Conservation (phyloP, 1,140 invertebrate genomes). For the Drosophila triauraria region DNA sequence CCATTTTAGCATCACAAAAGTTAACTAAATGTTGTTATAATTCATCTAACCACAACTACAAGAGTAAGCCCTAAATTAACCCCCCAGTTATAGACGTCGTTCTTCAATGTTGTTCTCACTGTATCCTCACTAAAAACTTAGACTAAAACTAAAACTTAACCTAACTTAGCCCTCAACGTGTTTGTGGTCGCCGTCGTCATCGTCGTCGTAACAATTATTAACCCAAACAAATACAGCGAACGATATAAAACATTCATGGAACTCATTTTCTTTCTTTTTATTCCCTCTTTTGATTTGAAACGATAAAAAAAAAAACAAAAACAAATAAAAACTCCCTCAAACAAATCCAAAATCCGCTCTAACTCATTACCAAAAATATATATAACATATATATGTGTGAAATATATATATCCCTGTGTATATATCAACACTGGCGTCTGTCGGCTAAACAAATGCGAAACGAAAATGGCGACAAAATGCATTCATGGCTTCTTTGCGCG, state of each 20-base stretch:
- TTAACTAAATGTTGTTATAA: constrained; percentile 61
- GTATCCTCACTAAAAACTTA: constrained; percentile 29
- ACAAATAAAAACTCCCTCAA: constrained; percentile 56
- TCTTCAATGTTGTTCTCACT: constrained; percentile 54
- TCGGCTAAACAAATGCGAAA: constrained; percentile 78
- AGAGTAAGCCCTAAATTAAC: constrained; percentile 30
- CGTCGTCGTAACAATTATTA: constrained; percentile 49
- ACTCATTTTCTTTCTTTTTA: constrained; percentile 76
- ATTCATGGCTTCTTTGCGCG: constrained; percentile 80
- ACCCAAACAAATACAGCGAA: constrained; percentile 38
- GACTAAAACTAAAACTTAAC: constrained; percentile 35
- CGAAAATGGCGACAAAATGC: constrained; percentile 74
- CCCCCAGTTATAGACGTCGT: constrained; percentile 41
- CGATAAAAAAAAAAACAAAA: constrained; percentile 29
- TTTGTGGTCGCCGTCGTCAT: constrained; percentile 57
- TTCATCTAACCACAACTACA: constrained; percentile 24
- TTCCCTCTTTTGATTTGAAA: constrained; percentile 67
- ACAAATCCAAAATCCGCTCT: constrained; percentile 43
- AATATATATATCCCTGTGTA: constrained; percentile 41
- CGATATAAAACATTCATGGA: constrained; percentile 61
- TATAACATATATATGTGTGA: constrained; percentile 34
- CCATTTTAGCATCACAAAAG: constrained; percentile 39
- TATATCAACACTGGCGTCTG: constrained; percentile 46
- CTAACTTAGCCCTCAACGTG: constrained; percentile 54
- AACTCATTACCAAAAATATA: constrained; percentile 46